Evolutionary conservation across 2,888 invertebrate species (phyloP).

Genomic region (Scaeva pyrastri): DNA sequence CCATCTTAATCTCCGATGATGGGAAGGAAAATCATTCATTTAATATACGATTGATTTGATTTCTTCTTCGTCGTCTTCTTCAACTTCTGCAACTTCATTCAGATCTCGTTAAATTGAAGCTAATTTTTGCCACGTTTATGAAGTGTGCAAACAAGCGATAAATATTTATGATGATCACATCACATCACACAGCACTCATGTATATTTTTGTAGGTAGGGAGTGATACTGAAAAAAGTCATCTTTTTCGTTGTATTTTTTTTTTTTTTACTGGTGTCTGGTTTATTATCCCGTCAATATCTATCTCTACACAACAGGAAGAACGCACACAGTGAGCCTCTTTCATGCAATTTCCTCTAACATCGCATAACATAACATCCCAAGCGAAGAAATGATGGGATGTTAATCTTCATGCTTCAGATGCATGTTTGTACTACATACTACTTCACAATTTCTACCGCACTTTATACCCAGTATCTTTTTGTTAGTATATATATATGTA

Average conservation of each 20-base stretch:
- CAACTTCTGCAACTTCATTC: slow-evolving; percentile 2
- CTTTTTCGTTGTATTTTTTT: slow-evolving; percentile 32
- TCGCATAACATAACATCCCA: slow-evolving; percentile 4
- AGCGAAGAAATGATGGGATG: slow-evolving; percentile 53
- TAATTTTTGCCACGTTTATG: slow-evolving; percentile 72
- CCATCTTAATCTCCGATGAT: no score
- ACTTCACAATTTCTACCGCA: slow-evolving; percentile 18
- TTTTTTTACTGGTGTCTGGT: slow-evolving; percentile 46
- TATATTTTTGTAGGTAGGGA: background rate
- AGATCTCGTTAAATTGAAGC: slow-evolving; percentile 53
- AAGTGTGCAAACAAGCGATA: slow-evolving; percentile 75
- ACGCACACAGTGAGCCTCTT: slow-evolving; percentile 58
- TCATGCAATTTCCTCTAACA: slow-evolving; percentile 63
- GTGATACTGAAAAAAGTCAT: slow-evolving; percentile 44
- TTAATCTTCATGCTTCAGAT: slow-evolving; percentile 74
- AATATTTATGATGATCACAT: slow-evolving; percentile 74
- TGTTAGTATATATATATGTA: no score
- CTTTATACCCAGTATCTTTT: no score
- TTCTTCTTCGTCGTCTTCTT: no score
- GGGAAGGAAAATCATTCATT: no score
- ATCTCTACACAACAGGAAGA: slow-evolving; percentile 28
- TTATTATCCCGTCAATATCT: slow-evolving; percentile 61
- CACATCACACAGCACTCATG: no score
- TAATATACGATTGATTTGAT: no score
- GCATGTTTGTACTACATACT: slow-evolving; percentile 53